Conservation (phyloP, 2,888 invertebrate species). For the Antheraea assamensis region DNA sequence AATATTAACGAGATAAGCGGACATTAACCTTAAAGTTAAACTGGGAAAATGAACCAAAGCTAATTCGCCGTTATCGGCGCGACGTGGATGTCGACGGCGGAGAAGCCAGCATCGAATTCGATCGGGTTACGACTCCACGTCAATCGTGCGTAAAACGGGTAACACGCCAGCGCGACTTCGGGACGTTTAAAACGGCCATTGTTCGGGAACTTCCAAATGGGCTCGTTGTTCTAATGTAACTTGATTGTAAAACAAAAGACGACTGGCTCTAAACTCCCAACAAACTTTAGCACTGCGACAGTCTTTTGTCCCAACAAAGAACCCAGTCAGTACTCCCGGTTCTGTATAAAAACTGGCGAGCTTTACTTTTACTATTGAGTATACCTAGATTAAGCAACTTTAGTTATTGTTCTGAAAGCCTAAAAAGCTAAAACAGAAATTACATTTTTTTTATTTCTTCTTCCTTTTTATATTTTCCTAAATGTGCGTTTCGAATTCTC, state of each 20-base stretch:
- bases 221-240: conserved; percentile 63
- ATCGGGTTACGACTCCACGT: conserved; percentile 52
- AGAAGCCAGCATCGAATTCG: conserved; percentile 28
- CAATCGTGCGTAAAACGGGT: conserved; percentile 66
- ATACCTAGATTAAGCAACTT: neutral
- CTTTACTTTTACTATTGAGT: conserved; percentile 1
- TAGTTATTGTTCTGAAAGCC: neutral
- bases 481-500: too few species aligned
- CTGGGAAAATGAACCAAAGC: conserved; percentile 25
- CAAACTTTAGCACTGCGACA: conserved; percentile 60
- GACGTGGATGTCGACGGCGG: neutral
- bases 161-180: conserved; percentile 46
- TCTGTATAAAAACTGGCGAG: conserved; percentile 28
- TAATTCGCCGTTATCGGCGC: conserved; percentile 36
- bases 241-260: conserved; percentile 69
- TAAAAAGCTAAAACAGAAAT: neutral
- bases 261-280: conserved; percentile 45
- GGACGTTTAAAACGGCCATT: conserved; percentile 67
- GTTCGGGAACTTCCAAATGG: conserved; percentile 51
- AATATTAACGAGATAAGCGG: conserved; percentile 7
- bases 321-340: conserved; percentile 38
- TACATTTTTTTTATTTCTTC: neutral
- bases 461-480: too few species aligned
- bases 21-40: conserved; percentile 19
- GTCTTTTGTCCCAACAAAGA: conserved; percentile 67